Evolutionary conservation across 64 coral and sea anemone genomes (phyloP), one percentile per base, ranked within the genome.

Genomic region (Montipora sp.): DNA sequence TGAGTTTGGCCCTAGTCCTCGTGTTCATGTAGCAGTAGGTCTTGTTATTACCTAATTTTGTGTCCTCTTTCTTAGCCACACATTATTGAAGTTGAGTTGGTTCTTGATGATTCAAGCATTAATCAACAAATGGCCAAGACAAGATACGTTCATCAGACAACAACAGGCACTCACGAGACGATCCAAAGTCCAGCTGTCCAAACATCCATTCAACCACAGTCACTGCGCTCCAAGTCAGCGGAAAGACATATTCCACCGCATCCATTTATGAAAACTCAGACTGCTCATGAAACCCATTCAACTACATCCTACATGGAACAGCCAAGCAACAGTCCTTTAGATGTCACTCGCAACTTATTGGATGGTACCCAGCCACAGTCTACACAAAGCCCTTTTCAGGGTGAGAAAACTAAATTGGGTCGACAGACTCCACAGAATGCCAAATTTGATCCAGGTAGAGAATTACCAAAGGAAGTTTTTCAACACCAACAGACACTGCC

Each of bases 81-180:
- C 65, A 21, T 92, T 49, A 59, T 85, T 47, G 90, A 92, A 46
- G 90, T 92, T 83, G 90, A 92, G 66, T 71, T 92, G 23, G 13
- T 77, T 27, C 48, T 73, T n/a, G n/a, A 48, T 59, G 50, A n/a
- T 20, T 3, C 53, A 50, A 47, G 14, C 22, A 59, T 92, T 0
- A 92, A 92, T 66, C 16, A 74, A 9, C 23, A 59, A 4, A 92
- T 92, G 80, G 71, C 90, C 11, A 23, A n/a, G 12, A 92, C 90
- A 77, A 74, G 24, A 77, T 92, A 77, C 78, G 80, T 92, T 2
- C 66, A 51, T 20, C 4, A 20, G 23, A 67, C 79, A 80, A 81
- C 49, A 19, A 68, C 13, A 19, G 23, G 7, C 48, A 13, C 12
- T 20, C 87, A 61, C 60, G 23, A 3, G 27, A 27, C 15, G 51